A percentile compares a stretch with the other conserved stretches of the same genome.
phyloP scores from a whole-genome alignment of 2,888 invertebrate species.

The Dilophus febrilis region DNA sequence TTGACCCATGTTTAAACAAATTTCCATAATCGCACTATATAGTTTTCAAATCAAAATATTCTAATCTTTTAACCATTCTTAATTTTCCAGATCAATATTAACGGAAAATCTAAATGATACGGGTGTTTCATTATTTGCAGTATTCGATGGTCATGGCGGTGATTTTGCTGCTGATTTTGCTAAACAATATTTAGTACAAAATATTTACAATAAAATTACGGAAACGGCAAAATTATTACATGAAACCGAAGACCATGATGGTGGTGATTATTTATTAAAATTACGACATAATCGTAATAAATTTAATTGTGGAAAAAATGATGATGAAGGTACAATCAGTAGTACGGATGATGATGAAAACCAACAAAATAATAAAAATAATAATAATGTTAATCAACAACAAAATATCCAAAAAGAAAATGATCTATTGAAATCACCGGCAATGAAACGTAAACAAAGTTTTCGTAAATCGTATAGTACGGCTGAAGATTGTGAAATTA shows the following conservation, averaged over 20 bases:
- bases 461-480: conserved; percentile 48
- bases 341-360: conserved; percentile 5
- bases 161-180: conserved; percentile 90
- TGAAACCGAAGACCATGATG: conserved; percentile 25
- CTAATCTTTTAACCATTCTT: too few species aligned
- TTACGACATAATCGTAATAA: background rate
- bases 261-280: conserved; percentile 1
- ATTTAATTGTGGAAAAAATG: background rate
- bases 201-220: conserved; percentile 56
- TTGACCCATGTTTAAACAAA: background rate
- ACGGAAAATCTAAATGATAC: conserved; percentile 72
- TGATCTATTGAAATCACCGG: background rate
- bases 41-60: too few species aligned
- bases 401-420: too few species aligned
- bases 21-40: background rate
- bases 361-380: conserved; percentile 14
- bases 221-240: conserved; percentile 52
- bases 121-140: conserved; percentile 73
- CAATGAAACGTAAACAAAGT: conserved; percentile 42
- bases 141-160: conserved; percentile 92
- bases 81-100: conserved; percentile 54
- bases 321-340: background rate
- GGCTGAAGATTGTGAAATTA: conserved; percentile 37
- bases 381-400: conserved; percentile 12
- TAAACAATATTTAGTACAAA: conserved; percentile 70